phyloP scores from a whole-genome alignment of 2,888 invertebrate genomes.

The Trichopria drosophilae region DNA sequence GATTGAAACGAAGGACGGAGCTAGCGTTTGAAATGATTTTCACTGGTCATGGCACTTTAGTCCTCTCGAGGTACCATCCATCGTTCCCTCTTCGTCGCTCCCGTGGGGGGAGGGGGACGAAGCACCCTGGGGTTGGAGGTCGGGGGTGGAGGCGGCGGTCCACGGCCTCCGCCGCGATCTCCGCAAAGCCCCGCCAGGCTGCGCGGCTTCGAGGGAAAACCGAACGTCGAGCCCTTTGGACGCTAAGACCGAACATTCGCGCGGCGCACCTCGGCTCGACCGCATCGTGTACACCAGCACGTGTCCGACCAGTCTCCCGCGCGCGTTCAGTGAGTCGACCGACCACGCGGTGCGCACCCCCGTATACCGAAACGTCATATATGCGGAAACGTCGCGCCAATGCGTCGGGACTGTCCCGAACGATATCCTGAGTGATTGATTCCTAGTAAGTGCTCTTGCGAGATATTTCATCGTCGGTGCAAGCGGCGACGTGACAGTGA shows the following conservation, averaged over 20 bases:
- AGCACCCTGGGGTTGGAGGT: neutral
- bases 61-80: neutral
- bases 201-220: conserved; percentile 34
- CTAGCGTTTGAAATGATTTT: conserved; percentile 7
- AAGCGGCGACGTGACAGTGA: too few relatives aligned
- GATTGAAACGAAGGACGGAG: too few relatives aligned
- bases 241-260: conserved; percentile 53
- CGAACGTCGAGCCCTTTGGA: conserved; percentile 44
- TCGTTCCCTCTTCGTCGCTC: neutral
- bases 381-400: too few relatives aligned
- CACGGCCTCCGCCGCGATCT: conserved; percentile 30
- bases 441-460: too few relatives aligned
- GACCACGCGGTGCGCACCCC: too few relatives aligned
- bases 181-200: conserved; percentile 37
- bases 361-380: too few relatives aligned
- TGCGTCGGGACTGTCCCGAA: too few relatives aligned
- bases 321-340: too few relatives aligned
- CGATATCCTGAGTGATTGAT: too few relatives aligned
- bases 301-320: too few relatives aligned
- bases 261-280: conserved; percentile 53
- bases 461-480: too few relatives aligned
- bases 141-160: conserved; percentile 14
- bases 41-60: neutral
- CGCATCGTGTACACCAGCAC: conserved; percentile 46
- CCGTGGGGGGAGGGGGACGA: neutral